Percentiles rank a stretch among this genome's conserved stretches.
Conservation (phyloP, 2,113 vertebrate genomes). For the Phaethon lepturus region DNA sequence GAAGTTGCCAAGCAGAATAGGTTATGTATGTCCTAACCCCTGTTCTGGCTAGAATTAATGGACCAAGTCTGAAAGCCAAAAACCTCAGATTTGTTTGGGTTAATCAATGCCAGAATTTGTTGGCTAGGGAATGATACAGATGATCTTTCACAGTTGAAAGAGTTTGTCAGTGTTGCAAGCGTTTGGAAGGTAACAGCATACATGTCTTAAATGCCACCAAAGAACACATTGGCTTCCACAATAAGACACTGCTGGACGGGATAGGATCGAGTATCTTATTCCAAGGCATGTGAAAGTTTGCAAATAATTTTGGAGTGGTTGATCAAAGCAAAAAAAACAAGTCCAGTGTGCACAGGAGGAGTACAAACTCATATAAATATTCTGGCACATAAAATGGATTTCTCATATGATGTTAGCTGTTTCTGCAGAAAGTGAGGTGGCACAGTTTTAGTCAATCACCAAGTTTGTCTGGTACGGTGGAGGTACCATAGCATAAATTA, state of each 20-base stretch:
- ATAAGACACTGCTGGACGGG: not conserved
- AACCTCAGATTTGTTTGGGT: conserved; percentile 63
- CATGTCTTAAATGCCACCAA: not conserved
- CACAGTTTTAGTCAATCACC: not conserved
- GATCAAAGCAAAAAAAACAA: conserved; percentile 22
- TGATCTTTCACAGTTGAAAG: conserved; percentile 33
- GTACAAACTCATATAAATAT: not conserved
- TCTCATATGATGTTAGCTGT: not conserved
- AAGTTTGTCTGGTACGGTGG: not conserved
- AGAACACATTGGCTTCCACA: not conserved
- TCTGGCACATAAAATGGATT: not conserved
- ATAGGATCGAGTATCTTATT: not conserved
- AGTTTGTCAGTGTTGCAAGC: not conserved
- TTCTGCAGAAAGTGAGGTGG: not conserved
- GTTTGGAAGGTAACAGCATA: not conserved
- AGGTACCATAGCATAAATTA: not conserved
- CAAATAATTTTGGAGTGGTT: not conserved
- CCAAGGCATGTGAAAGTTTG: not conserved
- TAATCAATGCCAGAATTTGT: conserved; percentile 45
- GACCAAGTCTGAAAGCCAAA: conserved; percentile 47
- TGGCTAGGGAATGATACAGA: conserved; percentile 38
- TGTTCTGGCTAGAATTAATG: conserved; percentile 41
- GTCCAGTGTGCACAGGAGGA: not conserved
- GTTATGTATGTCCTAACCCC: conserved; percentile 52
- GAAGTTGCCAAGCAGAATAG: conserved; percentile 43